Evolutionary conservation across 2,888 invertebrate species (phyloP), one percentile per base, ranked within the genome.

Genomic region (Drosophila prostipennis): DNA sequence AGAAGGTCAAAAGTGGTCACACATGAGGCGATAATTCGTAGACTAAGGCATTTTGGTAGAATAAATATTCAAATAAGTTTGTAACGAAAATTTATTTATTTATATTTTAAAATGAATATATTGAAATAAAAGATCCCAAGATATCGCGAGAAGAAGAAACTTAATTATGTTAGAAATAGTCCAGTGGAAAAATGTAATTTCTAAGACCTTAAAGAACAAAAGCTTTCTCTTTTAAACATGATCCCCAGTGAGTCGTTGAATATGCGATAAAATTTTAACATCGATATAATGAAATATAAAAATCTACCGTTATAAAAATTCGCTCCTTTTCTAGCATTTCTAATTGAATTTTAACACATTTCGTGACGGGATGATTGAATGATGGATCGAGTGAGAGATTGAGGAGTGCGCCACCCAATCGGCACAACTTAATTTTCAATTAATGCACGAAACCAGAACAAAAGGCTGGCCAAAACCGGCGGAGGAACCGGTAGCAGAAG

Each of bases 331-430:
- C 13, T 11, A 23, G 14, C n/a, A n/a, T 49, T 71, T 69, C 48
- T 63, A 74, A 80, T 84, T 77, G 61, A 84, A 75, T 74, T 78
- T 79, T 58, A 64, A 69, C 70, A 67, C 69, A 39, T 43, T 52
- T 39, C 23, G 39, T 19, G 1, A 39, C 11, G 26, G 29, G 8
- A 2, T 34, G 52, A 61, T 65, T 61, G 39, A 46, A 46, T 61
- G 51, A 16, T 34, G 11, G 23, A 37, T 42, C n/a, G 10, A 37
- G 16, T 11, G 6, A 29, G 14, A 10, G 37, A 57, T 29, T 39
- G 29, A 16, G 5, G 26, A 16, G 26, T 11, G 29, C 14, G 39
- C 45, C 37, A 60, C 32, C 43, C 56, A 51, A 51, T 40, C 16
- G 54, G 36, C 58, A 51, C 49, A 72, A 52, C 57, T 65, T 72